phyloP scores from a whole-genome alignment of 1,140 invertebrate genomes.

The Drosophila insularis region DNA sequence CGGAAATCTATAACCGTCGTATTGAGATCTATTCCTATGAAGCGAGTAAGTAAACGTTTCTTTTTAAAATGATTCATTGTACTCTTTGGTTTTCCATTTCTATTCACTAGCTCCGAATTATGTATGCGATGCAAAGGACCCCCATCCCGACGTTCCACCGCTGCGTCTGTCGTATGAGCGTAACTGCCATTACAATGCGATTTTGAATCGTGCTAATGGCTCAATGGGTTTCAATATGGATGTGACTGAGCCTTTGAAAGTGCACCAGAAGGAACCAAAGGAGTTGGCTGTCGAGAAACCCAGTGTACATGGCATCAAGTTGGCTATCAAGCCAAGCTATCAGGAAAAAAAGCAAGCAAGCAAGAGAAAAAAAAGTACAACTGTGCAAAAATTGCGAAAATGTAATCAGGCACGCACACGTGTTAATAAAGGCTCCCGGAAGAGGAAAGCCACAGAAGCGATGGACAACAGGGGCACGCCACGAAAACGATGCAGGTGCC shows the following conservation, averaged over 20 bases:
- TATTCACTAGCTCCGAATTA: constrained; percentile 90
- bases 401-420: no score
- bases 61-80: background rate
- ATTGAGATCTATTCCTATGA: constrained; percentile 96
- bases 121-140: constrained; percentile 90
- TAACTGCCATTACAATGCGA: constrained; percentile 95
- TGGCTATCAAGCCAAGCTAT: no score
- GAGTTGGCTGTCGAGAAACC: no score
- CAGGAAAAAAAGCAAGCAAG: no score
- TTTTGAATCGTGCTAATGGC: constrained; percentile 93
- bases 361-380: no score
- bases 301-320: no score
- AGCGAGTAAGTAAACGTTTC: constrained; percentile 84
- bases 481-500: no score
- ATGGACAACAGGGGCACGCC: no score
- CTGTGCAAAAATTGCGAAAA: no score
- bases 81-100: background rate
- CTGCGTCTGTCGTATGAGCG: constrained; percentile 95
- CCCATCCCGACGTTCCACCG: constrained; percentile 87
- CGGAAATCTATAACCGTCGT: constrained; percentile 96
- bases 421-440: no score
- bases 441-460: no score
- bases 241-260: constrained; percentile 88
- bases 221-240: constrained; percentile 92
- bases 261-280: no score